These are phyloP conservation scores for Neosilurus hyrtlii DNA, from an alignment of 2,797 vertebrate species.

Conservation along the genomic window DNA sequence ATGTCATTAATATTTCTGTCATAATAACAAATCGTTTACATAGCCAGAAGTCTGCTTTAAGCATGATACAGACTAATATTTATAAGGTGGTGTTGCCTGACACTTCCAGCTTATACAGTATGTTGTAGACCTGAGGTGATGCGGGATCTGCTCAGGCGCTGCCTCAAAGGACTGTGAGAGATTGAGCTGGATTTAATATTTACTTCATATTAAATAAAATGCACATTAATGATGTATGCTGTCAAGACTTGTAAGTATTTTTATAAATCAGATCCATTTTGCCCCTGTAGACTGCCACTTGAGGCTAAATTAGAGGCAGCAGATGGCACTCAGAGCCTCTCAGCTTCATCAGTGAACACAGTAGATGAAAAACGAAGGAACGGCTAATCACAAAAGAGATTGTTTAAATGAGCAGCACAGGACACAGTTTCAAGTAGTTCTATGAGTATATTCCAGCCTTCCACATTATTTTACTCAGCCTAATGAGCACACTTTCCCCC, in stretches of 20 bases:
- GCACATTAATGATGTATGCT: constrained; percentile 36
- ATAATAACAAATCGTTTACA: constrained; percentile 11
- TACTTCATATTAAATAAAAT: constrained; percentile 39
- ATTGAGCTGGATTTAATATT: constrained; percentile 8
- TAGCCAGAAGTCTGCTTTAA: constrained; percentile 1
- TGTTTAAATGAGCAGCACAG: constrained; percentile 1
- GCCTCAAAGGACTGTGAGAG: constrained; percentile 9
- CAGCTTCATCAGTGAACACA: constrained; percentile 10
- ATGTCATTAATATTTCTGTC: constrained; percentile 16
- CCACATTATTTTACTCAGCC: not conserved
- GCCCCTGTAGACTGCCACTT: constrained; percentile 36
- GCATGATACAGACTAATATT: not conserved
- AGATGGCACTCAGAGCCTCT: constrained; percentile 39
- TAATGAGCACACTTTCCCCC: no score
- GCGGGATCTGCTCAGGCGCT: constrained; percentile 10
- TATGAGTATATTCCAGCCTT: not conserved
- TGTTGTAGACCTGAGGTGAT: not conserved
- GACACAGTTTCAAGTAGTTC: not conserved
- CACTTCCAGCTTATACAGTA: not conserved
- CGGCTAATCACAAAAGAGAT: constrained; percentile 18
- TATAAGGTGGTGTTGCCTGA: not conserved
- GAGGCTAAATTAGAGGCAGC: constrained; percentile 39
- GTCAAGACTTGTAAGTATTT: constrained; percentile 17
- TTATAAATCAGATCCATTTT: constrained; percentile 36
- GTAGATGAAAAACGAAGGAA: not conserved